Base-by-base conservation (phyloP, 2,888 invertebrate species). In the Hylaea fasciaria region DNA sequence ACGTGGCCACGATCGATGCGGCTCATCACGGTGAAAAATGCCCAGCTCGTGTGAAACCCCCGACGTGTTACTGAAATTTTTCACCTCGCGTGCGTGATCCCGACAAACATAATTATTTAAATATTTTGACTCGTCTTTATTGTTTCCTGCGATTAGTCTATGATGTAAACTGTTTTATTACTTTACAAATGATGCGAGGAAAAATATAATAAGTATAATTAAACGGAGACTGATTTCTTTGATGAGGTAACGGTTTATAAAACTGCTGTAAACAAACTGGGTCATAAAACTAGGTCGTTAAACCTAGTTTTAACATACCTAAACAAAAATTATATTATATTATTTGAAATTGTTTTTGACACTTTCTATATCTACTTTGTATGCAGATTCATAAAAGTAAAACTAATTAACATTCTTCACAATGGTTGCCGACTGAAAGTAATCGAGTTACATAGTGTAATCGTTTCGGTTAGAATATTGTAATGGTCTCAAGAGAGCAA, bases 21-120 rank as follows among this genome's bases (percentile, higher is more conserved):
- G 40, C 66, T 69, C 71, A 65, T 74, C 68, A 65, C 55, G 44
- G 47, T 73, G 76, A 76, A 70, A 73, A 73, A 76, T 72, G 69
- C 57, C 35, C 13, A 16, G 40, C 58, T 49, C 66, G 64, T 61
- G 66, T 50, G 28, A 40, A 61, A 61, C 62, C 46, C 59, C 53
- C 58, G 64, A 65, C 61, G 66, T 60, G 68, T 66, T 62, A 48
- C 67, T 56, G 58, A 66, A 64, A 70, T 67, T 56, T 59, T 57
- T 68, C 61, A 69, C 66, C 57, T 59, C 57, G 57, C 51, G 22
- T 54, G 47, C 64, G 55, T 57, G 62, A 71, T 64, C 58, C 57
- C 55, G 57, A 35, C 41, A 14, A 40, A 64, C 63, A 66, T n/a
- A n/a, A n/a, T n/a, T 22, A 22, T 22, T 22, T 22, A 22, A 22